Evolutionary conservation across 2,888 invertebrate genomes (phyloP), one percentile per base, ranked within the genome.

Genomic region (Seira ritae): DNA sequence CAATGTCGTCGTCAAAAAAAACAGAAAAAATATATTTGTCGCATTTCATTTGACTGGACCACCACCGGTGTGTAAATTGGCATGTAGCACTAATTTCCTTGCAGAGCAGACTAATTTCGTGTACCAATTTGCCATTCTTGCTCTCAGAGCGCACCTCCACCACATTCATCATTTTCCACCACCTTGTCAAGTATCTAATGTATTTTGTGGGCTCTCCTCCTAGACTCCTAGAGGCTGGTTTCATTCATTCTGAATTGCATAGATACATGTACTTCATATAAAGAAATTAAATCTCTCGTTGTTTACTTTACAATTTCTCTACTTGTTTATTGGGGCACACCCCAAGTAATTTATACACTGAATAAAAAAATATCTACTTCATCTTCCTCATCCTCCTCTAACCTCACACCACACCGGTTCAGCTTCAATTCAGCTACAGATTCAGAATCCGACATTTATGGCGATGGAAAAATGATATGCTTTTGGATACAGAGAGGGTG

Each of bases 401-500:
- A n/a, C n/a, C n/a, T n/a, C n/a, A n/a, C n/a, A n/a, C n/a, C n/a
- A n/a, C 31, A 31, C 31, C 31, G 31, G 31, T 31, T 31, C 31
- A 31, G 31, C 31, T 8, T 4, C 31, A 4, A 8, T 31, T 31
- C 31, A 31, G 31, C 31, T 8, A 31, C 31, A 4, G 74, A 68
- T 69, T 62, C 31, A 4, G 74, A 68, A 69, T 62, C 71, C 60
- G 71, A 75, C 75, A 55, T 75, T 81, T n/a, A 70, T 75, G 71
- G 22, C 70, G 75, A 70, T 37, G 66, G 31, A 67, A 24, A n/a
- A 17, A 81, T 75, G 80, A 81, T 75, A 50, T 67, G 31, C 2
- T 4, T 31, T 2, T 31, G 31, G 31, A 31, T 31, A 31, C 31
- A 31, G 8, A 31, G 3, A 8, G 8, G 8, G 31, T 31, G 31